Evolutionary conservation across 2,113 vertebrate genomes (phyloP).

Genomic region (Bos javanicus): DNA sequence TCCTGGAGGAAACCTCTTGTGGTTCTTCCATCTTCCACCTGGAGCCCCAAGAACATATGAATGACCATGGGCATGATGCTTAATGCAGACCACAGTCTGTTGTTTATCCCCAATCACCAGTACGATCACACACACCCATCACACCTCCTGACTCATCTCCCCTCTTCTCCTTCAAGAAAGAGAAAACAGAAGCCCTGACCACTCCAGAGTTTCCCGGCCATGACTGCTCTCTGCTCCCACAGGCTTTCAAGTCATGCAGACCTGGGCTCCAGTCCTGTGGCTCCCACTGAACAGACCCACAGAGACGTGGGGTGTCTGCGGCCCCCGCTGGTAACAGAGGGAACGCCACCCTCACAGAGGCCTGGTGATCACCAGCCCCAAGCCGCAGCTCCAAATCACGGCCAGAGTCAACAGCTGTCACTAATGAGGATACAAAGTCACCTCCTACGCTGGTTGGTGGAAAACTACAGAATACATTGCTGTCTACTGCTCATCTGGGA

Average conservation of each 20-base stretch:
- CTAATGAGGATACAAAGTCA: too few relatives aligned
- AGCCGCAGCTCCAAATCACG: fast-evolving
- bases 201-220: fast-evolving
- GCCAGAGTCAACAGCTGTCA: fast-evolving
- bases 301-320: fast-evolving
- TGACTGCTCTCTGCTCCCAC: fast-evolving
- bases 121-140: too few relatives aligned
- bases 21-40: constrained; percentile 30
- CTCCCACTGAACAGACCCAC: background rate
- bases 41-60: background rate
- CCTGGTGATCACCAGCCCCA: background rate
- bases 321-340: fast-evolving
- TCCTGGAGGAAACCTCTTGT: fast-evolving
- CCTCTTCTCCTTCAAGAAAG: background rate
- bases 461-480: fast-evolving
- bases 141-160: too few relatives aligned
- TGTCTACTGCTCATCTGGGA: fast-evolving
- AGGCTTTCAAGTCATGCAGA: fast-evolving
- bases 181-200: fast-evolving
- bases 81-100: fast-evolving
- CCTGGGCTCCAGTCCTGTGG: fast-evolving
- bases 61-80: fast-evolving
- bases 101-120: fast-evolving
- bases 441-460: background rate
- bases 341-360: fast-evolving